phyloP scores from a whole-genome alignment of 2,888 invertebrate species.

The Mactromeris polynyma region DNA sequence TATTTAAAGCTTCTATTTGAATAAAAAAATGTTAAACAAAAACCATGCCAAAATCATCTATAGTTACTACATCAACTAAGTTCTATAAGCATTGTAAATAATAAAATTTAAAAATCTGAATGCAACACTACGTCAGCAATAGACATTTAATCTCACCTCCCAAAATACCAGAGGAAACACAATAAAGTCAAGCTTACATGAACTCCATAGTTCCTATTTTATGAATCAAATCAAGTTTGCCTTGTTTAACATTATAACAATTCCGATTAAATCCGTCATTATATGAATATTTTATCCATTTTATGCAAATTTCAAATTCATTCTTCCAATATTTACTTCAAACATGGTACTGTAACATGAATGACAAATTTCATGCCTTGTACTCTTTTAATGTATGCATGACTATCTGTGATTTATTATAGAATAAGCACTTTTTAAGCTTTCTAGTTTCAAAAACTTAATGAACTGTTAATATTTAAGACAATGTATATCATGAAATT shows the following conservation, averaged over 20 bases:
- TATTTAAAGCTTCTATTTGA: background rate
- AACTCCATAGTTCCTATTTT: background rate
- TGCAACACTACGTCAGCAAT: background rate
- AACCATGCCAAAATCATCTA: slow-evolving; percentile 8
- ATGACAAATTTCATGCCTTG: background rate
- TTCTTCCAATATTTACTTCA: background rate
- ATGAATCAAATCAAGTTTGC: background rate
- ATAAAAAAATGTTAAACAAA: slow-evolving; percentile 3
- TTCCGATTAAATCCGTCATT: background rate
- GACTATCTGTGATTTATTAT: background rate
- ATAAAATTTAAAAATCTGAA: background rate
- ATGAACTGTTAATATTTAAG: background rate
- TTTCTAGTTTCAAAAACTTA: background rate
- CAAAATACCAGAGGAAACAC: background rate
- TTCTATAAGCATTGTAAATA: background rate
- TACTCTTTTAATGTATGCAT: background rate
- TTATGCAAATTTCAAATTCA: background rate
- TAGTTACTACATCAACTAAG: background rate
- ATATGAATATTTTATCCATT: background rate
- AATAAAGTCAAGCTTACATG: background rate
- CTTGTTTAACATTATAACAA: background rate
- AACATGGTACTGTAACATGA: background rate
- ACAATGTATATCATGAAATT: slow-evolving; percentile 2
- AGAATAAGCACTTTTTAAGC: background rate
- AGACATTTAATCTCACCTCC: background rate